Conservation (phyloP, 2,113 vertebrate genomes). For the Struthidea cinerea region DNA sequence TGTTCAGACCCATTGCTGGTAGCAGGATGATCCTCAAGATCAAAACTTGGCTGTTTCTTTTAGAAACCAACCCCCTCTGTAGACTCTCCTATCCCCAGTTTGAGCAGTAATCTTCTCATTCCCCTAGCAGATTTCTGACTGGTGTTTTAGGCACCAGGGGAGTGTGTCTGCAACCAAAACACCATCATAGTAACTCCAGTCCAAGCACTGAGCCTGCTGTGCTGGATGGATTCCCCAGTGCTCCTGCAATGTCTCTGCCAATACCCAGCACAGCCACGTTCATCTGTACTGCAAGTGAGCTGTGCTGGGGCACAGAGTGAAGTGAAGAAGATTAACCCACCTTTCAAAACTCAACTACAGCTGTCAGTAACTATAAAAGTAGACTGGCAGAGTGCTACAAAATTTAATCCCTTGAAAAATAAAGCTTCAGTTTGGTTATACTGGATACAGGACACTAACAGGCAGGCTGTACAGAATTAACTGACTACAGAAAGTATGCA, state of each 20-base stretch:
- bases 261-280: neutral
- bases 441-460: neutral
- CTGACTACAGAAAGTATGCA: neutral
- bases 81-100: fast-evolving
- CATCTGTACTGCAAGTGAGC: neutral
- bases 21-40: neutral
- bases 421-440: neutral
- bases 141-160: neutral
- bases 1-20: neutral
- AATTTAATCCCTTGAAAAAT: neutral
- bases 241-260: neutral
- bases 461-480: neutral
- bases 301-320: neutral
- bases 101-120: neutral
- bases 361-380: neutral
- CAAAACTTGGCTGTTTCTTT: neutral
- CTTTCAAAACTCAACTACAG: neutral
- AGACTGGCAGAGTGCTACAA: neutral
- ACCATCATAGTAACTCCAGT: fast-evolving
- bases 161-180: neutral
- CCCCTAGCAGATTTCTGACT: neutral
- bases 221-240: neutral
- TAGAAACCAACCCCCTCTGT: neutral
- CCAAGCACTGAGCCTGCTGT: neutral
- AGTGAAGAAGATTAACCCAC: neutral